Evolutionary conservation across 2,888 invertebrate genomes (phyloP), one percentile per base, ranked within the genome.

Genomic region (Dicyrtoma fusca): DNA sequence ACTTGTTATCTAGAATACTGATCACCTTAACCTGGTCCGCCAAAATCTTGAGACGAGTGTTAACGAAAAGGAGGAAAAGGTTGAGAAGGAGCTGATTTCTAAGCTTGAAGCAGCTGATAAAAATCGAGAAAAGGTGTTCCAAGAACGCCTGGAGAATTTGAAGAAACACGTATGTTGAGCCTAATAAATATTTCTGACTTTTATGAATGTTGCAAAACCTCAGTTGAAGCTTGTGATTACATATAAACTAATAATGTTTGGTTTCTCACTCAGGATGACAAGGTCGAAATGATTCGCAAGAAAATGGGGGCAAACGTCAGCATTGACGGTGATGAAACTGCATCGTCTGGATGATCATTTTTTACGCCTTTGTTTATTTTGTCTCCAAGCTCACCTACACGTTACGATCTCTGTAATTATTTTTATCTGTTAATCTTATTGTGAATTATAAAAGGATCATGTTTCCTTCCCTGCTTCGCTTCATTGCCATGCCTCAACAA

Each of bases 281-380:
- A 93, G 83, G 94, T 94, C 65, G 94, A 94, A 85, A 85, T 92
- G 82, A 95, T 95, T 81, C 92, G 95, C 82, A 93, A 92, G 87
- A 95, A 95, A 55, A 72, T 61, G 76, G 74, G 23, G 21, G 62
- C 47, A 64, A 72, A 45, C 21, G 69, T 69, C 53, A 23, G 63
- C 14, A 34, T 61, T 17, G 63, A 63, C 19, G 69, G 64, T 21
- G 64, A 63, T 53, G 71, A 71, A 71, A 71, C 71, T 64, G 71
- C 71, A 1, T 64, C 63, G 6, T 71, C 71, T 64, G 71, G 71
- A 44, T 71, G 26, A 57, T 25, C 25, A 17, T 6, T 55, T 34
- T 8, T 34, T 8, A 34, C 3, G 4, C 8, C 34, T 34, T 34
- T 8, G 8, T 34, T 34, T 34, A 34, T 34, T 34, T 34, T 34